phyloP scores from a whole-genome alignment of 2,888 invertebrate genomes.

The Caenorhabditis sp. region DNA sequence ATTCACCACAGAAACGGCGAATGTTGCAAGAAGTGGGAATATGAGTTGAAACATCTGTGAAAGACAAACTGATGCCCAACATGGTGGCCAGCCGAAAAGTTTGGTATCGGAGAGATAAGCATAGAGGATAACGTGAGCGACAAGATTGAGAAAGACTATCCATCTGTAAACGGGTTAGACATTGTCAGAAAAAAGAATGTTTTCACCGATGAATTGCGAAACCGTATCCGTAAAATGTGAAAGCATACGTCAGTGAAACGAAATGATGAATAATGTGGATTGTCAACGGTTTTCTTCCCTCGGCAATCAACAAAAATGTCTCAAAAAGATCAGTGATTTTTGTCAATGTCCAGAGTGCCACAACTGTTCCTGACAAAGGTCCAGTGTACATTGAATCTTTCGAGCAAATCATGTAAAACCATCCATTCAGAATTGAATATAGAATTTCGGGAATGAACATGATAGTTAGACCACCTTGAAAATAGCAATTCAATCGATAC shows the following conservation, averaged over 20 bases:
- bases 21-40: slow-evolving; percentile 26
- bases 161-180: slow-evolving; percentile 12
- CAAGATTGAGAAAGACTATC: slow-evolving; percentile 45
- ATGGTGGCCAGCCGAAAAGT: slow-evolving; percentile 41
- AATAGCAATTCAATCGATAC: slow-evolving; percentile 37
- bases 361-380: slow-evolving; percentile 23
- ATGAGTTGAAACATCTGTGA: slow-evolving; percentile 51
- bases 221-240: slow-evolving; percentile 29
- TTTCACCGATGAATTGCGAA: slow-evolving; percentile 37
- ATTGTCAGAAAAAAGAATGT: too few species aligned
- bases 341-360: slow-evolving; percentile 38
- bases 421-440: slow-evolving; percentile 26
- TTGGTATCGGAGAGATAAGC: slow-evolving; percentile 41
- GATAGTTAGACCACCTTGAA: slow-evolving; percentile 31
- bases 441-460: slow-evolving; percentile 39
- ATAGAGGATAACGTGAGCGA: slow-evolving; percentile 47
- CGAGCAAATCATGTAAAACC: slow-evolving; percentile 39
- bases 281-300: slow-evolving; percentile 36
- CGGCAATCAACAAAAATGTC: slow-evolving; percentile 41
- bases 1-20: slow-evolving; percentile 29
- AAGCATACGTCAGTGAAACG: slow-evolving; percentile 38
- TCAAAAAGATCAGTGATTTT: slow-evolving; percentile 41
- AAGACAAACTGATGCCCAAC: slow-evolving; percentile 42
- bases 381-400: slow-evolving; percentile 37
- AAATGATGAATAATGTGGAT: slow-evolving; percentile 51